Evolutionary conservation across 1,140 invertebrate species (phyloP).

Genomic region (Leguminivora glycinivorella): DNA sequence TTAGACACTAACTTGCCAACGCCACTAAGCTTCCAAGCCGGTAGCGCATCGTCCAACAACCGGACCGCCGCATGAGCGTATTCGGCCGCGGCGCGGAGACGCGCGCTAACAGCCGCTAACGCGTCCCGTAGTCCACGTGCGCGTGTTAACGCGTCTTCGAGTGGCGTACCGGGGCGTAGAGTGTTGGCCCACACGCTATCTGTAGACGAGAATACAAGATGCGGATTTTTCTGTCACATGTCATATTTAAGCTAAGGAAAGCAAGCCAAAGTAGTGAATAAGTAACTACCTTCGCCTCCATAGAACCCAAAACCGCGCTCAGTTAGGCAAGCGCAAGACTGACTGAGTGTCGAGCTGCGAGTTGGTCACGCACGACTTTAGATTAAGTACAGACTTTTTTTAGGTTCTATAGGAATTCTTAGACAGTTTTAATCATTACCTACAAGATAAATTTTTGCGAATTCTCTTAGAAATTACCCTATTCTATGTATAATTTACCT

Average conservation of each 20-base stretch:
- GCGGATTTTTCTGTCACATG: background rate
- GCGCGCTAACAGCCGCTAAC: constrained; percentile 51
- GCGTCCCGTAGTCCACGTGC: constrained; percentile 54
- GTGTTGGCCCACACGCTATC: constrained; percentile 53
- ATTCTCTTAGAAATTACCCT: too few species aligned
- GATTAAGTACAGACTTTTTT: too few species aligned
- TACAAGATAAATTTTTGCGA: too few species aligned
- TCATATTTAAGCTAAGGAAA: background rate
- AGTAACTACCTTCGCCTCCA: too few species aligned
- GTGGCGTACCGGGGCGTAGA: constrained; percentile 43
- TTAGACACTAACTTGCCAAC: constrained; percentile 57
- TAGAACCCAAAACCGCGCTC: too few species aligned
- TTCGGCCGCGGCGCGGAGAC: constrained; percentile 57
- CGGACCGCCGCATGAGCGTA: constrained; percentile 54
- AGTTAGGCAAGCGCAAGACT: too few species aligned
- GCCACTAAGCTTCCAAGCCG: constrained; percentile 63
- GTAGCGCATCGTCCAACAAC: constrained; percentile 57
- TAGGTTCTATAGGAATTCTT: too few species aligned
- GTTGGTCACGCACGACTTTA: too few species aligned
- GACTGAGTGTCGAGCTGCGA: too few species aligned
- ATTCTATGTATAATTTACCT: constrained; percentile 39
- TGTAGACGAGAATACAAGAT: constrained; percentile 25
- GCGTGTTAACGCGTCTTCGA: constrained; percentile 48
- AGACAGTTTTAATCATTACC: too few species aligned
- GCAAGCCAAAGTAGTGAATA: too few species aligned